These are phyloP conservation scores for Andrena chrysosceles DNA, from an alignment of 2,888 invertebrate genomes.

Conservation along the genomic window DNA sequence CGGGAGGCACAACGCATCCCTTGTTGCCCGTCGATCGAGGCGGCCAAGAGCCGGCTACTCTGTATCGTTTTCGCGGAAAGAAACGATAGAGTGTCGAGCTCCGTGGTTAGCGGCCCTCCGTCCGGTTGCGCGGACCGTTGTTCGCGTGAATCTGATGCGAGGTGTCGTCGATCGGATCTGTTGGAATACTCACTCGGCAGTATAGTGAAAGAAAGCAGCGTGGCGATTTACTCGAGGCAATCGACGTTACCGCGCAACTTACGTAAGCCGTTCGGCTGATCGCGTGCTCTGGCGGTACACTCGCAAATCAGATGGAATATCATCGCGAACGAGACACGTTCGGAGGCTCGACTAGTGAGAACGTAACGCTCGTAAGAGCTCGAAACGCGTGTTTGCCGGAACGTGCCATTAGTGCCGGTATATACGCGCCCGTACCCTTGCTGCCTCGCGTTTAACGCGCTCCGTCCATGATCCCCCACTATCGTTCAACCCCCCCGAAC, in stretches of 20 bases:
- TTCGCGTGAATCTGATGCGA: background rate
- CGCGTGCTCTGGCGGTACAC: conserved; percentile 55
- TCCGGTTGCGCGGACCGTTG: background rate
- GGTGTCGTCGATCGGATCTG: background rate
- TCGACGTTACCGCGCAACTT: conserved; percentile 54
- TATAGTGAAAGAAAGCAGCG: background rate
- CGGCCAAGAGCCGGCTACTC: conserved; percentile 40
- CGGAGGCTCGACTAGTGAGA: conserved; percentile 23
- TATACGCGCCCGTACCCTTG: conserved; percentile 62
- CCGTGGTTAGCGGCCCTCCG: background rate
- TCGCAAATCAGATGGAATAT: conserved; percentile 45
- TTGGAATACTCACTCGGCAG: conserved; percentile 7
- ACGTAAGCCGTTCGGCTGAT: conserved; percentile 47
- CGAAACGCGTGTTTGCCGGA: conserved; percentile 66
- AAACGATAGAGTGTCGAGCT: conserved; percentile 48
- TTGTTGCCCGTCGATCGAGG: background rate
- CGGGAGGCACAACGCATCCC: background rate
- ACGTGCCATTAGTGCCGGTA: conserved; percentile 67
- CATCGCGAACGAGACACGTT: conserved; percentile 37
- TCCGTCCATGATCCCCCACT: conserved; percentile 46
- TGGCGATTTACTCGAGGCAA: conserved; percentile 18
- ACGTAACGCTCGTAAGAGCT: conserved; percentile 48
- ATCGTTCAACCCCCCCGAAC: conserved; percentile 25
- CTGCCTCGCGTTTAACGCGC: conserved; percentile 47
- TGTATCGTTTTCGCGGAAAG: conserved; percentile 31